Conservation (phyloP, 2,888 invertebrate genomes). For the Stenodera caucasica region DNA sequence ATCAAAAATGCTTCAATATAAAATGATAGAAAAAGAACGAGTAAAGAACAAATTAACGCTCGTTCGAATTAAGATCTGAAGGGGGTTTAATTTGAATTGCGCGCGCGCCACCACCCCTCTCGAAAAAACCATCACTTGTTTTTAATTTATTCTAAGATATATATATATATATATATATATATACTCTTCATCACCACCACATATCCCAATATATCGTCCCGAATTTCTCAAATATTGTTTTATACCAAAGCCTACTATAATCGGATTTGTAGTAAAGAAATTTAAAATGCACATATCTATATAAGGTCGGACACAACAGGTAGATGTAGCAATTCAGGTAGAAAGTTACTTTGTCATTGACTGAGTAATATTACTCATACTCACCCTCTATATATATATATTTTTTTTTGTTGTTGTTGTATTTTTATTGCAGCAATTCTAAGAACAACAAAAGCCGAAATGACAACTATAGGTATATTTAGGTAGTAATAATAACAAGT, state of each 20-base stretch:
- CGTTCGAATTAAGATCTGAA: constrained; percentile 48
- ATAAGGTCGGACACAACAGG: no score
- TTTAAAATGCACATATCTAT: no score
- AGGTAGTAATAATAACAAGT: not conserved
- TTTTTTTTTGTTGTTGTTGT: not conserved
- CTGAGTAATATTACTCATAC: not conserved
- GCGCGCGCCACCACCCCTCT: constrained; percentile 35
- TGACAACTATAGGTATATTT: constrained; percentile 2
- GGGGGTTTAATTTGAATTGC: constrained; percentile 46
- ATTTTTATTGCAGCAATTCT: not conserved
- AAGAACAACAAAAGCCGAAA: constrained; percentile 1
- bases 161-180: no score
- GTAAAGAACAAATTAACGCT: constrained; percentile 44
- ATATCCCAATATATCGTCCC: no score
- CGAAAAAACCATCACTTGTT: no score
- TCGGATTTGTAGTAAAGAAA: no score
- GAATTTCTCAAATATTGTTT: no score
- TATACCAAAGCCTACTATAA: no score
- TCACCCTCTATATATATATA: not conserved
- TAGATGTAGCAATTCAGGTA: not conserved
- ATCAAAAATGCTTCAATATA: no score
- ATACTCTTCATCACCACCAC: no score
- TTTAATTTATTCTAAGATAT: no score
- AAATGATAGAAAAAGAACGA: constrained; percentile 9
- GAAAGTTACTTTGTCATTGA: not conserved